Percentiles rank a stretch among this genome's conserved stretches.
These are phyloP conservation scores for Chiroxiphia lanceolata DNA, from an alignment of 2,797 vertebrate genomes.

Conservation along the genomic window DNA sequence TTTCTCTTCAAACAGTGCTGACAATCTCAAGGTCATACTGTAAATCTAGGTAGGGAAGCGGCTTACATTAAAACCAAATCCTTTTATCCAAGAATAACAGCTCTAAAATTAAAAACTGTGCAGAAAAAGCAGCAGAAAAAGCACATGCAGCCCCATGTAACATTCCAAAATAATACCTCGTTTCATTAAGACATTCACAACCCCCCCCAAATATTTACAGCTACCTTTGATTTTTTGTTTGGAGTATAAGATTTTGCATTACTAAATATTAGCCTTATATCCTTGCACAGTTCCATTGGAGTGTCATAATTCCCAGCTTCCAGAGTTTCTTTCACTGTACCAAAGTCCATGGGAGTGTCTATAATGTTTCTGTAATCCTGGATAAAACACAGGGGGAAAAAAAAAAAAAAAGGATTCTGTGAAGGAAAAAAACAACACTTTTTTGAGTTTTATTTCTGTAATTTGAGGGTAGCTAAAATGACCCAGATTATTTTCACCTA, in stretches of 20 bases:
- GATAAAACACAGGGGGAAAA: background rate
- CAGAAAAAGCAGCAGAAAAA: background rate
- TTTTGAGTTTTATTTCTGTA: background rate
- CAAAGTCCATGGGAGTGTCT: slow-evolving; percentile 95
- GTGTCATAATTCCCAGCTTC: slow-evolving; percentile 90
- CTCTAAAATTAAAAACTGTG: background rate
- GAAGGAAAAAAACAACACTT: background rate
- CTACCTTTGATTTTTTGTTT: slow-evolving; percentile 97
- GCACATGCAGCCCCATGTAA: background rate
- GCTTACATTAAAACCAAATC: slow-evolving; percentile 20
- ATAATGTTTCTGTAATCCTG: slow-evolving; percentile 95
- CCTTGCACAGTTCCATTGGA: slow-evolving; percentile 93
- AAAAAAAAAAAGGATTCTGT: background rate
- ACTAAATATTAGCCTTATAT: slow-evolving; percentile 92
- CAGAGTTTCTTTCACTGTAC: slow-evolving; percentile 86
- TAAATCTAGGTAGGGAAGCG: slow-evolving; percentile 84
- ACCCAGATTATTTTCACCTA: background rate
- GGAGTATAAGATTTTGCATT: slow-evolving; percentile 97
- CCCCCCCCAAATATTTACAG: background rate
- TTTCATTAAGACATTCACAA: background rate
- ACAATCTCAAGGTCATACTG: slow-evolving; percentile 94
- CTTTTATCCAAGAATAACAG: background rate
- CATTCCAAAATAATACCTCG: background rate
- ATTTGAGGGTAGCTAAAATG: background rate
- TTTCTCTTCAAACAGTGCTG: slow-evolving; percentile 92